Percentiles rank a stretch among this genome's conserved stretches.
Conservation (phyloP, 2,113 vertebrate species). For the Python bivittatus region DNA sequence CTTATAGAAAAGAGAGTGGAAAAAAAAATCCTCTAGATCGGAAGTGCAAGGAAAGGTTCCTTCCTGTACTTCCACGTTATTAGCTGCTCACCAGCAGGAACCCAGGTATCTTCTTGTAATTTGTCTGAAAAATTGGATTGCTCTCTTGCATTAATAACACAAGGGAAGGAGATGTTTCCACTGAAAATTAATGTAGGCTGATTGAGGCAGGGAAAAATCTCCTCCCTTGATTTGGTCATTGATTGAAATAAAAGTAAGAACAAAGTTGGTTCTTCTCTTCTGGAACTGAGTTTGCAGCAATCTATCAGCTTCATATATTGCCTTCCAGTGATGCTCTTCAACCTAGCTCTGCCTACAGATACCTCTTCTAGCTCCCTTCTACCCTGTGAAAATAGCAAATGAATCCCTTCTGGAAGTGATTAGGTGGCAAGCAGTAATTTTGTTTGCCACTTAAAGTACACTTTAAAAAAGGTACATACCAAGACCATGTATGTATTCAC, state of each 20-base stretch:
- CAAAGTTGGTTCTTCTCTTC: background rate
- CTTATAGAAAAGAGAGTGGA: background rate
- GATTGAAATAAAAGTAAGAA: background rate
- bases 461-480: background rate
- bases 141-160: background rate
- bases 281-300: background rate
- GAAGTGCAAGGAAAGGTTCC: background rate
- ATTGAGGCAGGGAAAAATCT: background rate
- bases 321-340: background rate
- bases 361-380: background rate
- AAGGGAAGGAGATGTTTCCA: background rate
- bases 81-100: background rate
- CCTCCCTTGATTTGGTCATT: background rate
- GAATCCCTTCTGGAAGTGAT: background rate
- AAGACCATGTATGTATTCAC: background rate
- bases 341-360: background rate
- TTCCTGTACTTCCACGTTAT: background rate
- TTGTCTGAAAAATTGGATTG: background rate
- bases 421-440: background rate
- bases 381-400: background rate
- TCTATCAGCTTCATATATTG: background rate
- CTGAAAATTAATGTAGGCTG: background rate
- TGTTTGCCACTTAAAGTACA: conserved; percentile 16
- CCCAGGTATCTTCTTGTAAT: background rate
- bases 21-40: background rate